phyloP scores from a whole-genome alignment of 1,140 invertebrate species.

The Pseudobourletiella spinata region DNA sequence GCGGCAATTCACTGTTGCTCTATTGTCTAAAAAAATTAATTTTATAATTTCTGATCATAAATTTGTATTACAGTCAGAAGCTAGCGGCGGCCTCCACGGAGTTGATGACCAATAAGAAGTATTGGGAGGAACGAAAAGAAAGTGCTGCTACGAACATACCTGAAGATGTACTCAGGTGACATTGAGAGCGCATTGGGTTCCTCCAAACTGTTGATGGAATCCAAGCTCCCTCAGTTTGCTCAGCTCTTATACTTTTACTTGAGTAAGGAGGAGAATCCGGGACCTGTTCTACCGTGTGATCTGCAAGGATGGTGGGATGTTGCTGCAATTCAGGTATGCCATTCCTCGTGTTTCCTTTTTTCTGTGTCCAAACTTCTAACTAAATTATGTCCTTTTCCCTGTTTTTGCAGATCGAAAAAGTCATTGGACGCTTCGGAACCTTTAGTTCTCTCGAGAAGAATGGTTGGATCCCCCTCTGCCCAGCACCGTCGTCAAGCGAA shows the following conservation, averaged over 20 bases:
- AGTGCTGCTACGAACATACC: background rate
- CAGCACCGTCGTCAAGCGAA: too few species aligned
- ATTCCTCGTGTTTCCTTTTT: background rate
- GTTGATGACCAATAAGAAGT: background rate
- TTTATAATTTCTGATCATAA: too few species aligned
- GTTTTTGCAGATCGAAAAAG: constrained; percentile 22
- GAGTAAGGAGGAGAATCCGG: constrained; percentile 12
- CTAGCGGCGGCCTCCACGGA: background rate
- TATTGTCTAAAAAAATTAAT: too few species aligned
- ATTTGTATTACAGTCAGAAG: too few species aligned
- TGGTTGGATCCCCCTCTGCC: constrained; percentile 11
- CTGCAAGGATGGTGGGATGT: constrained; percentile 35
- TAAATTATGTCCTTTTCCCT: too few species aligned
- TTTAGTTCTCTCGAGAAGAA: constrained; percentile 9
- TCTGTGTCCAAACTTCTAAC: background rate
- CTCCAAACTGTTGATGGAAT: constrained; percentile 8
- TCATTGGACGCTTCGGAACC: constrained; percentile 8
- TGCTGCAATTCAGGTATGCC: constrained; percentile 21
- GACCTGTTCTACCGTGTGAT: constrained; percentile 25
- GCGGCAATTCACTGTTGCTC: too few species aligned
- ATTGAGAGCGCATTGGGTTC: background rate
- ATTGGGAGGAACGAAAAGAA: background rate
- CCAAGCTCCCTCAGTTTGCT: constrained; percentile 32
- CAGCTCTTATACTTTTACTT: constrained; percentile 30
- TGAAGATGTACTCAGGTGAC: background rate